These are phyloP conservation scores for Pyrgus malvae DNA, from an alignment of 2,888 invertebrate species.

Conservation along the genomic window DNA sequence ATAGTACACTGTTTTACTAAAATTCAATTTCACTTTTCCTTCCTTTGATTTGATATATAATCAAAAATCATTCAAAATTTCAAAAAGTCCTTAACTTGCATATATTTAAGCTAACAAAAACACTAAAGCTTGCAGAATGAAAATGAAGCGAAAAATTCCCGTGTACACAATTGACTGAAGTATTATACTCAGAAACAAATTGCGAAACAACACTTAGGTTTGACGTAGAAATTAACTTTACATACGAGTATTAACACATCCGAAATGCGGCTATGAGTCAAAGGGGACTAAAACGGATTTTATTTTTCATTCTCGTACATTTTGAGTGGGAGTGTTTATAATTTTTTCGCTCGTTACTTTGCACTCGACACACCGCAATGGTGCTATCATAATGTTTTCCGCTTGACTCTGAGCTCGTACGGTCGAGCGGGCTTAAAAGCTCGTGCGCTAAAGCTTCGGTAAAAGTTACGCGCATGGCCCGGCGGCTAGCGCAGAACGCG, in stretches of 20 bases:
- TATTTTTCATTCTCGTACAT: constrained; percentile 12
- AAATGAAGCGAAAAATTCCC: constrained; percentile 16
- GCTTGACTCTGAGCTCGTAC: constrained; percentile 41
- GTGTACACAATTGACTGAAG: constrained; percentile 2
- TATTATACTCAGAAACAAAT: constrained; percentile 12
- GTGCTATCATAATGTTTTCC: constrained; percentile 54
- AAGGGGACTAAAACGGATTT: constrained; percentile 12
- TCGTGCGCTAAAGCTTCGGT: constrained; percentile 17
- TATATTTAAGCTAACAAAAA: too few relatives aligned
- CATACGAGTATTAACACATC: constrained; percentile 6
- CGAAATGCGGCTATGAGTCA: constrained; percentile 29
- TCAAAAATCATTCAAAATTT: too few relatives aligned
- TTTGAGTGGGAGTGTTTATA: constrained; percentile 26
- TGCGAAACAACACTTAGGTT: constrained; percentile 5
- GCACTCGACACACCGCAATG: constrained; percentile 31
- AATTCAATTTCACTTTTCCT: too few relatives aligned
- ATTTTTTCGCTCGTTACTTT: constrained; percentile 39
- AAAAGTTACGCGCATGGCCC: constrained; percentile 17
- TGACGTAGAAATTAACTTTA: constrained; percentile 7
- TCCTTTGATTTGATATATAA: too few relatives aligned
- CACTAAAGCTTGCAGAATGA: constrained; percentile 7
- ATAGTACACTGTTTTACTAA: too few relatives aligned
- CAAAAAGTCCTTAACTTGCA: not conserved
- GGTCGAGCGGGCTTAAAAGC: constrained; percentile 53
- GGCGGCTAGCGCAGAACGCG: too few relatives aligned